These are phyloP conservation scores for Rhizomys pruinosus DNA, from an alignment of 2,113 vertebrate genomes.

Conservation along the genomic window DNA sequence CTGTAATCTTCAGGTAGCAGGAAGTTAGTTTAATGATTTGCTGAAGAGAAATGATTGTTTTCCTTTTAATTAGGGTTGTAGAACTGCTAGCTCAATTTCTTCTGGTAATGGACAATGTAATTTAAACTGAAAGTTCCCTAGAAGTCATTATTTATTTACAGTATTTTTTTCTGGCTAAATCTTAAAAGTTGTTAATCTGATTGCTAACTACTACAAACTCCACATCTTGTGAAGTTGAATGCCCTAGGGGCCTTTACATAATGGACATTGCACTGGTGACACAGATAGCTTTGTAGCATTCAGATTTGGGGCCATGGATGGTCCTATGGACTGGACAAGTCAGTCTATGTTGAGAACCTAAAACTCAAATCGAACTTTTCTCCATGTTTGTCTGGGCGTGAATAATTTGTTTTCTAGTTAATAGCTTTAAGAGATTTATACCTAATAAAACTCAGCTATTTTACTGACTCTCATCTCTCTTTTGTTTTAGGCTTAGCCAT, in stretches of 20 bases:
- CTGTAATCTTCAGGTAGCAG: neutral
- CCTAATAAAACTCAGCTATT: constrained; percentile 23
- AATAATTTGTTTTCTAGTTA: constrained; percentile 33
- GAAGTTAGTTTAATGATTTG: constrained; percentile 8
- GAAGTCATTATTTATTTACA: constrained; percentile 26
- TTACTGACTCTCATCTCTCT: constrained; percentile 17
- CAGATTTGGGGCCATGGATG: neutral
- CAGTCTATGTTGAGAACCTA: neutral
- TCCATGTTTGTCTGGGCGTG: constrained; percentile 12
- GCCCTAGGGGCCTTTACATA: neutral
- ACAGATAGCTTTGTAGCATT: neutral
- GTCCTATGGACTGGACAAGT: neutral
- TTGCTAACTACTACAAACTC: neutral
- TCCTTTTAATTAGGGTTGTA: neutral
- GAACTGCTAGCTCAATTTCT: constrained; percentile 9
- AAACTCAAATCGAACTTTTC: neutral
- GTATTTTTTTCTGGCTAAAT: neutral
- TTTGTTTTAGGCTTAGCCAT: constrained; percentile 61
- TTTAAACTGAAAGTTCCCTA: constrained; percentile 21
- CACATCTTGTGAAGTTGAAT: neutral
- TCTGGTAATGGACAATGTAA: neutral
- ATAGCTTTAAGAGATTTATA: constrained; percentile 31
- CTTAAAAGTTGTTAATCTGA: constrained; percentile 1
- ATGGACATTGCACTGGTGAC: constrained; percentile 12
- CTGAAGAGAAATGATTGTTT: constrained; percentile 23